Percentiles rank a stretch among this genome's conserved stretches.
Conservation (phyloP, 2,113 vertebrate genomes). For the Cyprinus carpio region DNA sequence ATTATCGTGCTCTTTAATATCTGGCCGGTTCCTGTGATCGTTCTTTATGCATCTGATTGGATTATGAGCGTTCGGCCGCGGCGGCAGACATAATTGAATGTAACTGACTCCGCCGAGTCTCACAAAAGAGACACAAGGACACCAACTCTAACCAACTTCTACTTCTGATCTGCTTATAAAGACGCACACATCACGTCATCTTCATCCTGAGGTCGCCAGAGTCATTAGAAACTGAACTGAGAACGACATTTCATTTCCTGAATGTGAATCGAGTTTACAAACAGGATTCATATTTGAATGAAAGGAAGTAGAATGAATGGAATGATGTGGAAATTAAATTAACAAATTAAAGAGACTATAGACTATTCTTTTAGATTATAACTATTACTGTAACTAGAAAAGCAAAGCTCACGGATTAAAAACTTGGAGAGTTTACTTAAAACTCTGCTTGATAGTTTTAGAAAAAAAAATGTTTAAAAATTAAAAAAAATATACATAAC, state of each 20-base stretch:
- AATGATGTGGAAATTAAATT: no score
- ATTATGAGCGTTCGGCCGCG: conserved; percentile 71
- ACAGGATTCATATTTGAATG: not conserved
- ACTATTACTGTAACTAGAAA: no score
- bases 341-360: no score
- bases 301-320: not conserved
- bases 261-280: not conserved
- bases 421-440: no score
- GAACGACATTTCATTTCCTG: not conserved
- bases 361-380: no score
- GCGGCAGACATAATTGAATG: conserved; percentile 49
- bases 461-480: no score
- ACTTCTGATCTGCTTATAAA: not conserved
- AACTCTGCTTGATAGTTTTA: no score
- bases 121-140: conserved; percentile 30
- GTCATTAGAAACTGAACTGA: no score
- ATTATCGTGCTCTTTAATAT: conserved; percentile 80
- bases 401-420: no score
- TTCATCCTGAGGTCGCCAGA: not conserved
- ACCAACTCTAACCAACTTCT: conserved; percentile 20
- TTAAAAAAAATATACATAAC: no score
- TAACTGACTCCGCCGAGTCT: conserved; percentile 29
- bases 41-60: conserved; percentile 72
- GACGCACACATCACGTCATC: not conserved
- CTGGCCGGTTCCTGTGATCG: conserved; percentile 72